These are phyloP conservation scores for Fissipunctia ypsillon DNA, from an alignment of 2,888 invertebrate genomes.

Conservation along the genomic window DNA sequence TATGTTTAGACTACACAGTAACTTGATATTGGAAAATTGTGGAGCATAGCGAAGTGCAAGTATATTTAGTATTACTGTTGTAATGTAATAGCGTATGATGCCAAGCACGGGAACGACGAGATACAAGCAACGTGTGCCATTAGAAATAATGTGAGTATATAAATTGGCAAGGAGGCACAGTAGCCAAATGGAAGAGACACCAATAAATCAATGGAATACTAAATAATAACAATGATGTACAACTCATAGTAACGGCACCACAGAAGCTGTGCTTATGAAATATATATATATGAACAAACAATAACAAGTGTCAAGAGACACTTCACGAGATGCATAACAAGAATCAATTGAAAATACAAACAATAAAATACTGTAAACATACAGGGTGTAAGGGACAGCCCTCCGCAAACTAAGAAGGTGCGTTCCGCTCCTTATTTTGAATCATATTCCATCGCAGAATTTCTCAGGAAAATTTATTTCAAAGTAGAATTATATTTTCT, in stretches of 20 bases:
- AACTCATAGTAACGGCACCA: constrained; percentile 69
- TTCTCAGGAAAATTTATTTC: too few species aligned
- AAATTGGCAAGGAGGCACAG: constrained; percentile 72
- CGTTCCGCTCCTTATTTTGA: too few species aligned
- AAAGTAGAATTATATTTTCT: too few species aligned
- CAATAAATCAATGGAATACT: constrained; percentile 75
- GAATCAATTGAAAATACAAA: constrained; percentile 33
- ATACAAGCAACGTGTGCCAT: constrained; percentile 67
- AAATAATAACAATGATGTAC: constrained; percentile 79
- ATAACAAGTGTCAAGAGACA: constrained; percentile 40
- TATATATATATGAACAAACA: constrained; percentile 48
- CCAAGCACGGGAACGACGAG: constrained; percentile 64
- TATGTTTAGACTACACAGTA: constrained; percentile 48
- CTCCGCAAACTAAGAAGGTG: too few species aligned
- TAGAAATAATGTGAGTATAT: constrained; percentile 73
- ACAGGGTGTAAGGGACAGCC: too few species aligned
- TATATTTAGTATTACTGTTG: constrained; percentile 50
- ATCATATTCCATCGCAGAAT: too few species aligned
- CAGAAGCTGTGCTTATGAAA: constrained; percentile 42
- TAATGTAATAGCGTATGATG: constrained; percentile 52
- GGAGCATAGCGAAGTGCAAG: constrained; percentile 34
- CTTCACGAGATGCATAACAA: constrained; percentile 29
- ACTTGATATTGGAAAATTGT: constrained; percentile 55
- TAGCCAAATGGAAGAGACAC: constrained; percentile 66
- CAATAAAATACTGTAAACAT: constrained; percentile 8